Evolutionary conservation across 2,888 invertebrate species (phyloP), one percentile per base, ranked within the genome.

Genomic region (Sthenelais limicola): DNA sequence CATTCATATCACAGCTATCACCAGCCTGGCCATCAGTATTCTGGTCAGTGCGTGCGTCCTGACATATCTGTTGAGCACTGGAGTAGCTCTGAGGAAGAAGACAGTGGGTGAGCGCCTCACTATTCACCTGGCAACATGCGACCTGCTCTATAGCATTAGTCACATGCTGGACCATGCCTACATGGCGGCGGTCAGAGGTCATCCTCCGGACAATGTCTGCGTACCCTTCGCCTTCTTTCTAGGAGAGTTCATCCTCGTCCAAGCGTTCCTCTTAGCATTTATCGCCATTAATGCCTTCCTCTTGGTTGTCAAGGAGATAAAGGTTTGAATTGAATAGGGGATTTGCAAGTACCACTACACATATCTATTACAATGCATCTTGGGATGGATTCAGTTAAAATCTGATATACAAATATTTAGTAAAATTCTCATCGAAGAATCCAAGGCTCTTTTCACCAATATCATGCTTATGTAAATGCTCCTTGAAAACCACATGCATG

Each of bases 101-200:
- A 21, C 62, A 24, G 43, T 62, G 21, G 62, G 62, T 5, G 62
- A 62, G 62, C 21, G 62, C n/a, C 35, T 62, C 26, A 62, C 62
- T 43, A 62, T 62, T 43, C 43, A 62, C 62, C 62, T 62, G 35
- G 62, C 62, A 1, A 28, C 24, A 1, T 62, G 62, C 28, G 62
- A 62, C 62, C 21, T 62, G 18, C 21, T 47, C 21, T 51, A 24
- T 21, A 47, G 68, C 28, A 26, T 56, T 35, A 67, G 69, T 28
- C 76, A 76, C 67, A 43, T 72, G 24, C 33, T 69, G 30, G 76
- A 76, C 51, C 76, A 76, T 68, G 28, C 54, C 52, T 74, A 72
- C 73, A 76, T 73, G 74, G 4, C 70, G 1, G 68, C 33, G 15
- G 52, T 30, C 5, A n/a, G 35, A 21, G 71, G 51, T 52, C 62